A percentile compares a stretch with the other conserved stretches of the same genome.
Conservation (phyloP, 1,140 invertebrate species). For the Ctenoplectra terminalis region DNA sequence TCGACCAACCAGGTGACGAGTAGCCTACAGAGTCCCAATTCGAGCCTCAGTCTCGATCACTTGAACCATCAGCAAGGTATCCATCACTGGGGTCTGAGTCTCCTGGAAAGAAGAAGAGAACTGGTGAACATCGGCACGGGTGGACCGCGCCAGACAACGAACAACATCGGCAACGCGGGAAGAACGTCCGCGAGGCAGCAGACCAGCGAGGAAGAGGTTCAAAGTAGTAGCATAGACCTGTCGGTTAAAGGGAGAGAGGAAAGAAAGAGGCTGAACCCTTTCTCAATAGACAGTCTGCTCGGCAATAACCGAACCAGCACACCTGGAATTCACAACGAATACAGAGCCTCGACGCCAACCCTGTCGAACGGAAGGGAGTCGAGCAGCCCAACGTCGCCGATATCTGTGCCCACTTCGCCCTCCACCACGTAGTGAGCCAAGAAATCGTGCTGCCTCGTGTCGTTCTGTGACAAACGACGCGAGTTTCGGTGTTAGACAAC, state of each 20-base stretch:
- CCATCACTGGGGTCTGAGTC: slow-evolving; percentile 79
- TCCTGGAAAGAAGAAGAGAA: slow-evolving; percentile 79
- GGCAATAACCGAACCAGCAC: slow-evolving; percentile 86
- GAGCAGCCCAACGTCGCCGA: slow-evolving; percentile 72
- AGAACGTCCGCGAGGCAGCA: slow-evolving; percentile 60
- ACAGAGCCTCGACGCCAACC: slow-evolving; percentile 73
- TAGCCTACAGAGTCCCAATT: slow-evolving; percentile 56
- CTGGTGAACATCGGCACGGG: slow-evolving; percentile 70
- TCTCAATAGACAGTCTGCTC: slow-evolving; percentile 92
- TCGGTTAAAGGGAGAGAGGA: slow-evolving; percentile 83
- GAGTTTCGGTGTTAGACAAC: slow-evolving; percentile 25
- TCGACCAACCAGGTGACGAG: slow-evolving; percentile 39
- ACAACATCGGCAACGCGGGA: slow-evolving; percentile 66
- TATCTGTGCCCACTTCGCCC: slow-evolving; percentile 77
- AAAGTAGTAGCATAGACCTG: slow-evolving; percentile 81
- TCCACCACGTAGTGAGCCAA: slow-evolving; percentile 79
- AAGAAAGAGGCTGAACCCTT: slow-evolving; percentile 88
- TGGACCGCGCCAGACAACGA: slow-evolving; percentile 39
- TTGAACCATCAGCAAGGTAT: slow-evolving; percentile 81
- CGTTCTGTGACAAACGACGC: not conserved
- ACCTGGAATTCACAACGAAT: slow-evolving; percentile 64
- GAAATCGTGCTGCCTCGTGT: not conserved
- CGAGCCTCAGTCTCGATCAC: slow-evolving; percentile 69
- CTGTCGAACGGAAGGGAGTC: slow-evolving; percentile 75
- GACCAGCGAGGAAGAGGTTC: slow-evolving; percentile 81